Conservation (phyloP, 1,140 invertebrate species). For the Anadara kagoshimensis region DNA sequence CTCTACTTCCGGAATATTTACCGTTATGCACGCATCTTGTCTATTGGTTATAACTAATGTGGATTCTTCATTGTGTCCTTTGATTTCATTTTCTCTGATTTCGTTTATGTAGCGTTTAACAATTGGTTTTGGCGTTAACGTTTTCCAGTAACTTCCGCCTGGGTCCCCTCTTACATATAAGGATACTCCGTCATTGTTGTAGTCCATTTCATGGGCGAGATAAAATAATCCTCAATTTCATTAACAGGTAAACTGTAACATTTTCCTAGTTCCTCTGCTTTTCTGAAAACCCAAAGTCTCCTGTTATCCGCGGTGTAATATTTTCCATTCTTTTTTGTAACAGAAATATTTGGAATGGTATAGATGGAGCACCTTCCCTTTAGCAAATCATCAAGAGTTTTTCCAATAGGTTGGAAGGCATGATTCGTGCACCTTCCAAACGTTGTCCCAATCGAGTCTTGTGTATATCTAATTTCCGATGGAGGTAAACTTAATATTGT, state of each 20-base stretch:
- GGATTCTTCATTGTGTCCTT: too few relatives aligned
- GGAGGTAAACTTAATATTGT: background rate
- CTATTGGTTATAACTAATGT: too few relatives aligned
- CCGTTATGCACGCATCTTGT: too few relatives aligned
- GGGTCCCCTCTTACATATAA: slow-evolving; percentile 27
- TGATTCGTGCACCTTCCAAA: background rate
- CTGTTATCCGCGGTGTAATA: slow-evolving; percentile 36
- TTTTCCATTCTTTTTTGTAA: slow-evolving; percentile 5
- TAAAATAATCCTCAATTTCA: background rate
- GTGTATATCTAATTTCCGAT: slow-evolving; percentile 21
- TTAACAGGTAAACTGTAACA: slow-evolving; percentile 22
- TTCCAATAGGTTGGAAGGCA: background rate
- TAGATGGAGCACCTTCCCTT: slow-evolving; percentile 5
- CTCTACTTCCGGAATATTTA: too few relatives aligned
- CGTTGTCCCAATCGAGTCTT: slow-evolving; percentile 12
- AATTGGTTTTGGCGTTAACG: background rate
- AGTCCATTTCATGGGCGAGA: slow-evolving; percentile 25
- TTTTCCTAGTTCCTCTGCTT: slow-evolving; percentile 16
- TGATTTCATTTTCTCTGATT: background rate
- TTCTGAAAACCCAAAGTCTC: slow-evolving; percentile 37
- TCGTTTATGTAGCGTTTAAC: background rate
- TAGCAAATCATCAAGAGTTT: slow-evolving; percentile 21
- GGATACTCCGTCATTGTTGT: slow-evolving; percentile 21
- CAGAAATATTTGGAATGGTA: slow-evolving; percentile 23
- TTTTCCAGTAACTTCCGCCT: slow-evolving; percentile 27